Conservation (phyloP, 2,888 invertebrate genomes). For the Dasypolia templi region DNA sequence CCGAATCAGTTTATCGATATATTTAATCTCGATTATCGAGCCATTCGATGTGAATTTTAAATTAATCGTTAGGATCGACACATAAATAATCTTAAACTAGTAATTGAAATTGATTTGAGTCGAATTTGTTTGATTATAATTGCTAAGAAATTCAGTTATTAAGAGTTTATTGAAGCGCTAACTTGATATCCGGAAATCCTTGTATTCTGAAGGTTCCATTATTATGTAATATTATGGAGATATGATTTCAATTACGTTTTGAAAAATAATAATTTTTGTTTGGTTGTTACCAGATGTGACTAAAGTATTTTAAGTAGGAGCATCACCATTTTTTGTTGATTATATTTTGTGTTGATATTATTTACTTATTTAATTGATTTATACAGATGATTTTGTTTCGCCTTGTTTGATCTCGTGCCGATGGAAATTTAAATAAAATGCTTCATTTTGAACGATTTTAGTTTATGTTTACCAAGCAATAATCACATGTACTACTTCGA, state of each 20-base stretch:
- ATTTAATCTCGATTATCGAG: conserved; percentile 43
- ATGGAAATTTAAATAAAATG: background rate
- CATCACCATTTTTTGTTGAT: background rate
- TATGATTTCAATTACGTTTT: conserved; percentile 7
- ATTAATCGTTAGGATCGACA: conserved; percentile 43
- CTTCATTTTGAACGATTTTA: background rate
- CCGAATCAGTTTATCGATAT: conserved; percentile 50
- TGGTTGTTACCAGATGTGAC: background rate
- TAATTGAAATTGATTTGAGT: conserved; percentile 41
- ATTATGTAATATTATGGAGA: conserved; percentile 28
- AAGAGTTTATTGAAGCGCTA: conserved; percentile 33
- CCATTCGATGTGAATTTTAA: conserved; percentile 48
- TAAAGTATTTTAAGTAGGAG: background rate
- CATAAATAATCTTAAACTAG: conserved; percentile 38
- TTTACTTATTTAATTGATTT: too few species aligned
- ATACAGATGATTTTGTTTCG: background rate
- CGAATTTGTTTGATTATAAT: conserved; percentile 55
- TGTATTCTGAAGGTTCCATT: conserved; percentile 33
- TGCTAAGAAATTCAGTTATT: conserved; percentile 30
- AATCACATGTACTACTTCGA: background rate
- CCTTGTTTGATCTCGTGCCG: background rate
- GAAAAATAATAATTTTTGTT: conserved; percentile 3
- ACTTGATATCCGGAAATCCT: conserved; percentile 56
- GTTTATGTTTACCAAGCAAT: background rate
- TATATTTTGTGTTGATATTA: background rate